phyloP scores from a whole-genome alignment of 2,113 vertebrate species.

The Corythornis vintsioides region DNA sequence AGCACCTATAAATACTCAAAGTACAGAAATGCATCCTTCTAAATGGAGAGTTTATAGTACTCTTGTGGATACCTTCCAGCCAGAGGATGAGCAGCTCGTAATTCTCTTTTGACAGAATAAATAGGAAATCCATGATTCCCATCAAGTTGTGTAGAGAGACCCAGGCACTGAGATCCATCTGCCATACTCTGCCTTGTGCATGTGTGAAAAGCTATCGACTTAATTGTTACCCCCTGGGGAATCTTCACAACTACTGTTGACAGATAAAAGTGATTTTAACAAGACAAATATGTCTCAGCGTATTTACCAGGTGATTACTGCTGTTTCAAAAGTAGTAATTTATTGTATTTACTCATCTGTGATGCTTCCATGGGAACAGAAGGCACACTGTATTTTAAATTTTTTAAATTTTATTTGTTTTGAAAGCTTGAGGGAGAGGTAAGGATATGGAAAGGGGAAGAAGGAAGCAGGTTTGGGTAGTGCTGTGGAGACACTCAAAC shows the following conservation, averaged over 20 bases:
- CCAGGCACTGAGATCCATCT: constrained; percentile 24
- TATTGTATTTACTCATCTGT: constrained; percentile 30
- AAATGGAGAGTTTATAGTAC: constrained; percentile 71
- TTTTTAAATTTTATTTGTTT: background rate
- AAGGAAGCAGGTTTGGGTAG: background rate
- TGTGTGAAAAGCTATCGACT: background rate
- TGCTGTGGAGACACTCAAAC: background rate
- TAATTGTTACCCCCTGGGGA: constrained; percentile 52
- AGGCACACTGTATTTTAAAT: background rate
- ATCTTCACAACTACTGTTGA: constrained; percentile 32
- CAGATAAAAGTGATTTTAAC: constrained; percentile 57
- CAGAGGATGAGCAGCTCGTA: constrained; percentile 50
- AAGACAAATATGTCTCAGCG: constrained; percentile 52
- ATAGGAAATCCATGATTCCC: constrained; percentile 63
- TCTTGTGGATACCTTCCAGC: constrained; percentile 63
- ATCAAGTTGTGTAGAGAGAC: constrained; percentile 36
- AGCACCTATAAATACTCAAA: constrained; percentile 74
- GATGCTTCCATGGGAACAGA: constrained; percentile 15
- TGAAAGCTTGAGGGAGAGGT: background rate
- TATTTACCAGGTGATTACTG: constrained; percentile 58
- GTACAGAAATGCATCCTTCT: constrained; percentile 63
- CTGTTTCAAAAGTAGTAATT: constrained; percentile 49
- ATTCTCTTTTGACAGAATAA: constrained; percentile 64
- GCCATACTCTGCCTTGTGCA: background rate
- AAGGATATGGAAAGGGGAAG: background rate